Evolutionary conservation across 2,797 vertebrate species (phyloP), one percentile per base, ranked within the genome.

Genomic region (Uromys caudimaculatus): DNA sequence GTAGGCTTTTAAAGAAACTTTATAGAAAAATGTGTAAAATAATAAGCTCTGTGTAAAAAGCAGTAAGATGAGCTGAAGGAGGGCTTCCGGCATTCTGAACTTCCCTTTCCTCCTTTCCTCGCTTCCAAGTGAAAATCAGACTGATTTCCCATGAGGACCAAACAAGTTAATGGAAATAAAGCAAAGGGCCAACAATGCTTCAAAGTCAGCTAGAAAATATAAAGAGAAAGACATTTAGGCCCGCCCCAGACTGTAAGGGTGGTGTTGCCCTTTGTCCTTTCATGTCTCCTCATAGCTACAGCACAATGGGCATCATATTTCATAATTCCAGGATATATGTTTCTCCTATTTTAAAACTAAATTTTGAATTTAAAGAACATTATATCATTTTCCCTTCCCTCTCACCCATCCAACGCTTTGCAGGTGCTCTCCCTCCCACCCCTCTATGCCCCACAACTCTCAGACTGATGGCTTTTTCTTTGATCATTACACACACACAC

Each of bases 151-250:
- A 13, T 9, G 32, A 67, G 44, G 19, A 23, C 21, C 11, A 35
- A 64, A 50, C 10, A 35, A 64, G 58, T 21, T 84, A 64, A 24
- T 14, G 82, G 35, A n/a, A 67, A 23, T 50, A 85, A 64, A 21
- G 41, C 82, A 35, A 84, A 84, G 29, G 32, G 47, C 10, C 60
- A 50, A 24, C 23, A n/a, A 71, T 54, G 38, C 69, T 94, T 89
- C 88, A 52, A 87, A 52, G 16, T 87, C 73, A 44, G 27, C 41
- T 58, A n/a, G 64, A 90, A 58, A 89, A 35, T 47, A 58, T 23
- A 67, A 83, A 95, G 16, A 38, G 38, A 21, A 89, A 95, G 38
- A 23, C 23, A 44, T 32, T 73, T 58, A 93, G 81, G 76, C 94
- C 56, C 35, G 19, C 3, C 14, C 78, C 58, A 84, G 41, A 69